phyloP scores from a whole-genome alignment of 2,113 vertebrate species.

The Budorcas taxicolor region DNA sequence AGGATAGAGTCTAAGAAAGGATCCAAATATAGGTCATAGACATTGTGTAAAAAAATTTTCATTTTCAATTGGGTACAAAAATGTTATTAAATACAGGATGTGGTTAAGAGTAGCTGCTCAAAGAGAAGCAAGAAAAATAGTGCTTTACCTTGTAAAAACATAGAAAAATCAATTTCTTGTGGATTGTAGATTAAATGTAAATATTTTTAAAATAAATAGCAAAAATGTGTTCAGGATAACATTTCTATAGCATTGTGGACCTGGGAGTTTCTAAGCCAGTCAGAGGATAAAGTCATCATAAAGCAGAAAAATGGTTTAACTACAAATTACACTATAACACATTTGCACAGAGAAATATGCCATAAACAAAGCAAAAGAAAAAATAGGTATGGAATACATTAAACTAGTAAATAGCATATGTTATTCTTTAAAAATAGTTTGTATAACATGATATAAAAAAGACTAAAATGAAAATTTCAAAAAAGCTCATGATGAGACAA shows the following conservation, averaged over 20 bases:
- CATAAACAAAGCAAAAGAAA: background rate
- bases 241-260: background rate
- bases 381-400: background rate
- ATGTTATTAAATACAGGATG: background rate
- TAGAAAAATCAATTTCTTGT: background rate
- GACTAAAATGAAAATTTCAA: background rate
- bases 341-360: background rate
- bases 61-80: background rate
- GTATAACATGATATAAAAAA: background rate
- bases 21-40: background rate
- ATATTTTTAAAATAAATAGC: background rate
- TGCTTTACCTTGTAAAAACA: background rate
- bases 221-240: background rate
- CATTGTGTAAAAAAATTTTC: background rate
- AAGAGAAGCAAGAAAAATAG: background rate
- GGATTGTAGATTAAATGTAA: background rate
- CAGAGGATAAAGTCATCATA: background rate
- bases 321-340: background rate
- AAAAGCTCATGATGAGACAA: background rate
- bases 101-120: background rate
- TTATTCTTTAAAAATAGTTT: background rate
- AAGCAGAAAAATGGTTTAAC: background rate
- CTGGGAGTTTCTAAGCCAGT: background rate
- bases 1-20: background rate
- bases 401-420: background rate